phyloP scores from a whole-genome alignment of 2,888 invertebrate species.

The Chouioia cunea region DNA sequence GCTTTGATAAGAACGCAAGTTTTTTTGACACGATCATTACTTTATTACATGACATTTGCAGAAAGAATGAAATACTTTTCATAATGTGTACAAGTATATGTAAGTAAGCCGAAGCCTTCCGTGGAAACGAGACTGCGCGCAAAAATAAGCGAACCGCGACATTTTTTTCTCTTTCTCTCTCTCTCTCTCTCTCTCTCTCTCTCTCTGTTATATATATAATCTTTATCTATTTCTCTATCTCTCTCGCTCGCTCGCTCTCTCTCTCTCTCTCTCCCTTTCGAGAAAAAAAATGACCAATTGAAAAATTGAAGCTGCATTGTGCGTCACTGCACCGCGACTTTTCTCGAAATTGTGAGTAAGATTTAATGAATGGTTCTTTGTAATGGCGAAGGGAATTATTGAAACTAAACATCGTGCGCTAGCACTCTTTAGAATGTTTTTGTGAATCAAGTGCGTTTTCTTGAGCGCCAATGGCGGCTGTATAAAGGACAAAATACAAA shows the following conservation, averaged over 20 bases:
- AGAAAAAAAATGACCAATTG: slow-evolving; percentile 32
- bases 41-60: slow-evolving; percentile 22
- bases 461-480: slow-evolving; percentile 33
- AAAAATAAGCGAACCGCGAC: slow-evolving; percentile 18
- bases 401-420: slow-evolving; percentile 22
- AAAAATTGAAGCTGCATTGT: slow-evolving; percentile 15
- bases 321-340: slow-evolving; percentile 19
- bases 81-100: slow-evolving; percentile 10
- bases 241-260: no score
- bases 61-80: slow-evolving; percentile 8
- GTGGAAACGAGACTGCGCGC: slow-evolving; percentile 38
- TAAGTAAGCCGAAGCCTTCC: slow-evolving; percentile 39
- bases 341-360: slow-evolving; percentile 5
- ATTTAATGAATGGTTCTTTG: slow-evolving; percentile 8
- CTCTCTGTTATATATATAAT: no score
- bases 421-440: slow-evolving; percentile 36
- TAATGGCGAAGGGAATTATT: slow-evolving; percentile 2
- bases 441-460: slow-evolving; percentile 36
- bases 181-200: no score
- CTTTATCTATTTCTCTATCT: no score
- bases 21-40: slow-evolving; percentile 37
- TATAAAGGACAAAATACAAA: slow-evolving; percentile 38
- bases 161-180: no score
- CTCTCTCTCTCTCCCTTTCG: not conserved
- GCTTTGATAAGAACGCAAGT: slow-evolving; percentile 34